Base-by-base conservation (phyloP, 1,140 invertebrate genomes). In the Vanessa atalanta region DNA sequence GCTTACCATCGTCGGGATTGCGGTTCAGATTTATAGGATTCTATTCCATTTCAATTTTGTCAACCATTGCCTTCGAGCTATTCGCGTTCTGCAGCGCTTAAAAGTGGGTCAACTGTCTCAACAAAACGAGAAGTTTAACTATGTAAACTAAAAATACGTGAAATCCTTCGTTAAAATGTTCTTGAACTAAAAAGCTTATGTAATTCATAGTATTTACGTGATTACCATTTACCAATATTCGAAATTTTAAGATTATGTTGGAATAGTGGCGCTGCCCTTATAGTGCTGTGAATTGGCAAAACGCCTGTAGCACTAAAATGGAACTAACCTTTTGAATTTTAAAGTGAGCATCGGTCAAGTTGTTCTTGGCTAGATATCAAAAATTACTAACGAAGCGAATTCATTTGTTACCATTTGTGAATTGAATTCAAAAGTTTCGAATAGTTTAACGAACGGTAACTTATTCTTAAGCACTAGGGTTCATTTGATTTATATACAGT, bases 91-190 rank as follows among this genome's bases (percentile, higher is more conserved):
- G 75, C 74, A 13, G 72, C 70, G 72, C 77, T 80, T 75, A 71
- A 77, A 80, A 83, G 75, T 84, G 77, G 86, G 83, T 82, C 80
- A 73, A 70, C 72, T 75, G 79, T 70, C 69, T 72, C 61, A 74
- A 73, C 72, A 79, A 79, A 81, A 75, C 72, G 70, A 77, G 67
- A 65, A 71, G 55, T 65, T 67, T 48, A 63, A 70, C 66, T 57
- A 16, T 53, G 50, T 16, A 53, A n/a, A n/a, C 50, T 53, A 16
- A 53, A 53, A 53, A 53, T 53, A 53, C 15, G n/a, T 53, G 15
- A 57, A 57, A 57, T 51, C 5, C 16, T 23, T 57, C 12, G 1
- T 26, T 67, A 51, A 20, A 65, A 65, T 50, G 6, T 67, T 66
- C 31, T 66, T 53, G 48, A 53, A 26, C 55, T 57, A 57, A 47